These are phyloP conservation scores for Bathynomus jamesi DNA, from an alignment of 1,140 invertebrate genomes.

Conservation along the genomic window DNA sequence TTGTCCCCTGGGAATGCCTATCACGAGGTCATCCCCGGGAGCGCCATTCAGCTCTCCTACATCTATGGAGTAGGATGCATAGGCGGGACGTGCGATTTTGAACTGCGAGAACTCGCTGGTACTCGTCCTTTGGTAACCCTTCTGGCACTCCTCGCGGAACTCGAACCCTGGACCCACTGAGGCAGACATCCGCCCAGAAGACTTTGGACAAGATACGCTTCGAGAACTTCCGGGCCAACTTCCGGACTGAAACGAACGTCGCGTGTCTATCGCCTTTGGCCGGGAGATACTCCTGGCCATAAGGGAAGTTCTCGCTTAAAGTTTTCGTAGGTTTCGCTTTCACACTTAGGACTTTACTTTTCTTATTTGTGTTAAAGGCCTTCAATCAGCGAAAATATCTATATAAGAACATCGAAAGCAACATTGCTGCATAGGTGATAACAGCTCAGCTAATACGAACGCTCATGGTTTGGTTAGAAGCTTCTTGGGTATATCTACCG, in stretches of 20 bases:
- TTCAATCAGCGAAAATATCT: too few relatives aligned
- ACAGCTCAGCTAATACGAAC: too few relatives aligned
- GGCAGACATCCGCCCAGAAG: background rate
- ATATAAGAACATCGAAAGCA: too few relatives aligned
- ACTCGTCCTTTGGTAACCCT: background rate
- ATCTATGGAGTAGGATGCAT: conserved; percentile 9
- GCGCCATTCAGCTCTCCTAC: conserved; percentile 4
- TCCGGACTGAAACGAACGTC: background rate
- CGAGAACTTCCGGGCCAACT: background rate
- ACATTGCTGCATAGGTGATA: too few relatives aligned
- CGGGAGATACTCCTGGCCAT: too few relatives aligned
- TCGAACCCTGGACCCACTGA: background rate
- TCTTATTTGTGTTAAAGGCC: too few relatives aligned
- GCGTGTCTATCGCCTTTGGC: background rate
- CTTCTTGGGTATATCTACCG: too few relatives aligned
- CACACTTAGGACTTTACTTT: too few relatives aligned
- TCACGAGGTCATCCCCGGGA: conserved; percentile 3
- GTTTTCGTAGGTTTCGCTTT: too few relatives aligned
- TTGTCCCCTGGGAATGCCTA: conserved; percentile 4
- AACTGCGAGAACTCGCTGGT: background rate
- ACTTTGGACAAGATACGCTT: background rate
- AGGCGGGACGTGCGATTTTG: conserved; percentile 1
- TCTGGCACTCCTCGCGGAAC: background rate
- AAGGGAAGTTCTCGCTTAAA: too few relatives aligned
- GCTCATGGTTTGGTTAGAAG: too few relatives aligned